Percentiles rank a stretch among this genome's conserved stretches.
phyloP scores from a whole-genome alignment of 2,797 vertebrate species.

The Parotocinclus haroldoi region DNA sequence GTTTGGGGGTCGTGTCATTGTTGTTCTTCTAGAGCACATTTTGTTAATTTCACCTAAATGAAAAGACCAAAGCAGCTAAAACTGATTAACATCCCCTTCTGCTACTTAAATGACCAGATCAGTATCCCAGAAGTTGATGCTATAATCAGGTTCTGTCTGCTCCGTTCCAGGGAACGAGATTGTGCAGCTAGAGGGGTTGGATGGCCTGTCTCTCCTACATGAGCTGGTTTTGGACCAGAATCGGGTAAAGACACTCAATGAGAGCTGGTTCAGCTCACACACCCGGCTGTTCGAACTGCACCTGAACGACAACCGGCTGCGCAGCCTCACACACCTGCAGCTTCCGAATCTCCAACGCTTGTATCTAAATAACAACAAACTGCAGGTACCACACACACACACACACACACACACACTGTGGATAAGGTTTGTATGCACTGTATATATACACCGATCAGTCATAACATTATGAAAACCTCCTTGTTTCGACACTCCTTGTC shows the following conservation, averaged over 20 bases:
- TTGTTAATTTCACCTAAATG: no score
- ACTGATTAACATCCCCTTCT: no score
- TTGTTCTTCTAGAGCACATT: no score
- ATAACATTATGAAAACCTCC: no score
- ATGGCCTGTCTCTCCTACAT: conserved; percentile 73
- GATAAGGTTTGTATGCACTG: no score
- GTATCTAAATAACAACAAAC: conserved; percentile 80
- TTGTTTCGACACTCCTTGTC: no score
- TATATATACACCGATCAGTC: no score
- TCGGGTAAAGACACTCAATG: conserved; percentile 71
- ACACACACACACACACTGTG: not conserved
- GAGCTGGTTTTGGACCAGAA: conserved; percentile 82
- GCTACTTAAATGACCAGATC: no score
- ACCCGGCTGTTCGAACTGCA: conserved; percentile 71
- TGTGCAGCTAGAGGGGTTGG: conserved; percentile 81
- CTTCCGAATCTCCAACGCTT: conserved; percentile 74
- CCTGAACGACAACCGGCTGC: conserved; percentile 79
- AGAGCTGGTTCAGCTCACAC: conserved; percentile 75
- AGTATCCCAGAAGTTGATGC: no score
- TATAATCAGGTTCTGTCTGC: not conserved
- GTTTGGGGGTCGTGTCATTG: no score
- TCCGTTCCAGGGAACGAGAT: conserved; percentile 75
- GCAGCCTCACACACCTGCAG: conserved; percentile 75
- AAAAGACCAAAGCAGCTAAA: no score
- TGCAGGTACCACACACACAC: conserved; percentile 71